These are phyloP conservation scores for Xylocampa areola DNA, from an alignment of 2,888 invertebrate species.

Conservation along the genomic window DNA sequence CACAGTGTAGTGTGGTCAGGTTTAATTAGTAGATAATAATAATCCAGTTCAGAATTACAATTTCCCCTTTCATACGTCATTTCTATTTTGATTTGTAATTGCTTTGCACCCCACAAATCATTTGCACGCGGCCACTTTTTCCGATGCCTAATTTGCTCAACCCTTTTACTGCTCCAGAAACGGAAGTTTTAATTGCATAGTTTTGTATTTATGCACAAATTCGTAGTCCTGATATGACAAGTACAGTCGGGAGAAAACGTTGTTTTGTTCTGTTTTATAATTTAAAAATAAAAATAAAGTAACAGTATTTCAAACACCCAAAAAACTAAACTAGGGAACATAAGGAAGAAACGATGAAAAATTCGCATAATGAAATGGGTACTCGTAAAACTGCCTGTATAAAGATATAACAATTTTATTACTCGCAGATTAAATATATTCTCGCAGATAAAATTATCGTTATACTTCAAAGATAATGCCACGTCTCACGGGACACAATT, in stretches of 20 bases:
- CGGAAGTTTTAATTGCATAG: conserved; percentile 59
- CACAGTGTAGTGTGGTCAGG: too few relatives aligned
- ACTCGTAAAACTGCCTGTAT: too few relatives aligned
- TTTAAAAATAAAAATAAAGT: too few relatives aligned
- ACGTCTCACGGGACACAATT: conserved; percentile 3
- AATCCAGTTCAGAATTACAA: conserved; percentile 33
- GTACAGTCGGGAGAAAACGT: conserved; percentile 40
- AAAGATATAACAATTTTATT: too few relatives aligned
- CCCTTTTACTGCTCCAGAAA: conserved; percentile 45
- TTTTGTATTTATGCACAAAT: conserved; percentile 48
- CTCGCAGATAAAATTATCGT: not conserved
- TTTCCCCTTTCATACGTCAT: conserved; percentile 14
- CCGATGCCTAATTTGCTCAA: conserved; percentile 50
- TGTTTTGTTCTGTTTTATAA: conserved; percentile 7
- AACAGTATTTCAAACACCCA: too few relatives aligned
- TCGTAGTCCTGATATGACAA: conserved; percentile 42
- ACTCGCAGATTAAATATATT: too few relatives aligned
- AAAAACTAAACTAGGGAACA: too few relatives aligned
- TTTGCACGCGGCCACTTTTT: conserved; percentile 50
- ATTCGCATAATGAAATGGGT: too few relatives aligned
- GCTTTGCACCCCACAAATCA: conserved; percentile 48
- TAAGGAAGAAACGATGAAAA: too few relatives aligned
- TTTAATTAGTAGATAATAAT: too few relatives aligned
- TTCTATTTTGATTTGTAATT: conserved; percentile 54
- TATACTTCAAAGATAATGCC: conserved; percentile 13